Evolutionary conservation across 2,797 vertebrate species (phyloP), one percentile per base, ranked within the genome.

Genomic region (Hydrocynus forskahlii): DNA sequence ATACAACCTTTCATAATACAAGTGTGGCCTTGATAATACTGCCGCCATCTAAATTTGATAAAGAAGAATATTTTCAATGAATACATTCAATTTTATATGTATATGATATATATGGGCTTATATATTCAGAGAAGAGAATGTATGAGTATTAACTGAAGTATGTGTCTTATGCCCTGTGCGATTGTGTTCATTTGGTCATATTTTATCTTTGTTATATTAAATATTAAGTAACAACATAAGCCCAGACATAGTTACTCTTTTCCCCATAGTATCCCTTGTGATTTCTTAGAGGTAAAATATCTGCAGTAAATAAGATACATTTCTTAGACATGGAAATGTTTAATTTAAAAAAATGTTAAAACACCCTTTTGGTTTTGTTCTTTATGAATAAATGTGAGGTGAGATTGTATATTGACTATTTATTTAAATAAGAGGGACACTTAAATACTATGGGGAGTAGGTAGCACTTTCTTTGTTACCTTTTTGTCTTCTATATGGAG

Each of bases 11-110:
- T 83, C 85, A 76, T 85, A 87, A 82, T 85, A 84, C 82, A 84
- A 85, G 86, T 16, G 86, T 87, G 86, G 84, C 82, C 85, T 88
- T 88, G 77, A 88, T 80, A 85, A 85, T 87, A 88, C 88, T 87
- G 85, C 86, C 84, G 84, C 86, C 85, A 85, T 88, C 84, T 70
- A 81, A 84, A 85, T 87, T 86, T 86, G 79, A 82, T 84, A 81
- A 87, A 88, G 70, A 81, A 63, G 72, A 81, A 85, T 88, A 89
- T 89, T 88, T 88, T 88, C 81, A 84, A 66, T 78, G 80, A 85
- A 66, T 76, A 73, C 75, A 82, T 81, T 85, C 77, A 82, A 75
- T 84, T 89, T 88, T 88, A 86, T 87, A 89, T 88, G 85, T 87
- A 83, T 82, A 83, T 86, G 82, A 79, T 88, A 85, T 85, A 85